phyloP scores from a whole-genome alignment of 2,797 vertebrate species.

The Ciconia nigra region DNA sequence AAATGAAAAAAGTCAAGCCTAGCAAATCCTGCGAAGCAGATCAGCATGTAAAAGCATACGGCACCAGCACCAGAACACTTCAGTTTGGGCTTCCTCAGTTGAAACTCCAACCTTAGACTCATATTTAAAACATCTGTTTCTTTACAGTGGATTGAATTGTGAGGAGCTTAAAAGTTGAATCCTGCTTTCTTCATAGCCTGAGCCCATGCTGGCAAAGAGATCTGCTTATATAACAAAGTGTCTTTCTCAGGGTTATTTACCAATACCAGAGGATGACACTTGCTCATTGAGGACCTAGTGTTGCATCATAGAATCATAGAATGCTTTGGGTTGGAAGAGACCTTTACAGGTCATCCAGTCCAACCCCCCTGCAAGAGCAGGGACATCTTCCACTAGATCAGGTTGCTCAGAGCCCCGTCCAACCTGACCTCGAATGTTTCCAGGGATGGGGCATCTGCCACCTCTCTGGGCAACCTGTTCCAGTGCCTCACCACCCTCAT shows the following conservation, averaged over 20 bases:
- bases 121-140: not conserved
- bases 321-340: too few relatives aligned
- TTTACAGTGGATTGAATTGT: not conserved
- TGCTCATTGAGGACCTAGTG: not conserved
- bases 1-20: not conserved
- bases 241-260: not conserved
- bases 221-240: not conserved
- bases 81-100: not conserved
- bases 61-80: not conserved
- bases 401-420: too few relatives aligned
- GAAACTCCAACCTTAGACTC: not conserved
- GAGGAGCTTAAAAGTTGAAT: not conserved
- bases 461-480: too few relatives aligned
- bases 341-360: too few relatives aligned
- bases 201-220: not conserved
- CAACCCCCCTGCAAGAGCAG: too few relatives aligned
- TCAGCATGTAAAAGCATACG: not conserved
- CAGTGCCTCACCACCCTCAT: too few relatives aligned
- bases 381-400: too few relatives aligned
- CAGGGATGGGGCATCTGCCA: too few relatives aligned
- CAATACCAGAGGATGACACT: not conserved
- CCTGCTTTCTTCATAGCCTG: not conserved
- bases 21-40: not conserved
- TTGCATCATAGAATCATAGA: not conserved
- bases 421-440: too few relatives aligned